Evolutionary conservation across 2,797 vertebrate genomes (phyloP), one percentile per base, ranked within the genome.

Genomic region (Lagorchestes hirsutus): DNA sequence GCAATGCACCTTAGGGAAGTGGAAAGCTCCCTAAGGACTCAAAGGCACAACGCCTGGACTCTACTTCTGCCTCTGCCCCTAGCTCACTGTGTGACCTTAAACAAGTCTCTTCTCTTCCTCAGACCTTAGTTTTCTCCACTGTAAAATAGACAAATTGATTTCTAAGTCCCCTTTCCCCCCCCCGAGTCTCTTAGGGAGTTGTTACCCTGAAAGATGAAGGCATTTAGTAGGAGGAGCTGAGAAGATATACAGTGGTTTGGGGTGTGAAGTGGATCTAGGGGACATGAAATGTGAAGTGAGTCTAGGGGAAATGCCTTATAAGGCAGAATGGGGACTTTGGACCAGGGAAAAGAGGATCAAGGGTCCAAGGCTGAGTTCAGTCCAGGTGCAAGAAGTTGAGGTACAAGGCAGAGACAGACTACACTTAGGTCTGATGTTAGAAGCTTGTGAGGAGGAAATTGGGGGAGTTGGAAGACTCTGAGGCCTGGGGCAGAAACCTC

Each of bases 81-180:
- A 95, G 18, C 52, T 97, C 59, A 94, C 52, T 91, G 4, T n/a
- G 54, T 12, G 94, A 14, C 94, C 82, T 29, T 91, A 54, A 52
- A 16, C 55, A 46, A 93, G 55, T 57, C 40, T 27, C 55, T 58
- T 22, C 22, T 67, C 93, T 50, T 56, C 16, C 74, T 92, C 93
- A 91, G 90, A 95, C 24, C 62, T 94, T 54, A 90, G 13, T 31
- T 93, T 94, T 91, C 24, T 82, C 27, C 57, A 46, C 24, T n/a
- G 14, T 91, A 90, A 92, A 93, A 90, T 0, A 92, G 3, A 34
- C 55, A 24, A 34, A 90, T 34, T 92, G 90, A n/a, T 50, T 90
- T 22, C 14, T 62, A 93, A 27, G 31, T 93, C 28, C 57, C 34
- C 54, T 40, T 94, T 27, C 10, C 29, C 28, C 29, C 28, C 27